Evolutionary conservation across 2,888 invertebrate genomes (phyloP).

Genomic region (Drosophila peninsularis): DNA sequence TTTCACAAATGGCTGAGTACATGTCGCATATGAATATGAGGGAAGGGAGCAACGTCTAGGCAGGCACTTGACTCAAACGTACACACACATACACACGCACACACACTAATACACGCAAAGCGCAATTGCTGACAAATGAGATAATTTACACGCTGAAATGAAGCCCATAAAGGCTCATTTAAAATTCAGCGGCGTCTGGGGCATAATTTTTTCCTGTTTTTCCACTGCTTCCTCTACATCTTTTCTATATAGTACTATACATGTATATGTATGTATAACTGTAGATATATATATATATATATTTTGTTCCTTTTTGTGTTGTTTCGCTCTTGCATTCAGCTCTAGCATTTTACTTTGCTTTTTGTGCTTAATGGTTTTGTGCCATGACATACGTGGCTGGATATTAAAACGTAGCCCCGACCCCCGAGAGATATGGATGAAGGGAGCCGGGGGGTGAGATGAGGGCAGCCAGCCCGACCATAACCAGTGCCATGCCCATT

Average conservation of each 20-base stretch:
- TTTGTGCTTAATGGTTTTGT: constrained; percentile 78
- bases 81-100: constrained; percentile 12
- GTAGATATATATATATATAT: constrained; percentile 37
- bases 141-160: constrained; percentile 80
- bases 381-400: constrained; percentile 81
- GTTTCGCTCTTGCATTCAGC: constrained; percentile 61
- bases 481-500: constrained; percentile 19
- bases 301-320: constrained; percentile 30
- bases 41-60: constrained; percentile 39
- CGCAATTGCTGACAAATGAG: constrained; percentile 81
- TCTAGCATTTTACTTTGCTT: constrained; percentile 67
- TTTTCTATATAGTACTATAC: constrained; percentile 21
- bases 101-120: constrained; percentile 35
- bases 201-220: constrained; percentile 73
- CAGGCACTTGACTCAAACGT: constrained; percentile 56
- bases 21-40: constrained; percentile 66
- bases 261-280: background rate
- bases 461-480: constrained; percentile 14
- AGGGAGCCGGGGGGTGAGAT: background rate
- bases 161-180: constrained; percentile 81
- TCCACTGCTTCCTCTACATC: constrained; percentile 13
- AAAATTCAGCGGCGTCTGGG: constrained; percentile 81
- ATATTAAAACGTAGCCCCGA: constrained; percentile 69
- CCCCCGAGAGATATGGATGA: constrained; percentile 24
- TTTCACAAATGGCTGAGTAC: constrained; percentile 79